These are phyloP conservation scores for Diadophis punctatus DNA, from an alignment of 2,113 vertebrate species.

Conservation along the genomic window DNA sequence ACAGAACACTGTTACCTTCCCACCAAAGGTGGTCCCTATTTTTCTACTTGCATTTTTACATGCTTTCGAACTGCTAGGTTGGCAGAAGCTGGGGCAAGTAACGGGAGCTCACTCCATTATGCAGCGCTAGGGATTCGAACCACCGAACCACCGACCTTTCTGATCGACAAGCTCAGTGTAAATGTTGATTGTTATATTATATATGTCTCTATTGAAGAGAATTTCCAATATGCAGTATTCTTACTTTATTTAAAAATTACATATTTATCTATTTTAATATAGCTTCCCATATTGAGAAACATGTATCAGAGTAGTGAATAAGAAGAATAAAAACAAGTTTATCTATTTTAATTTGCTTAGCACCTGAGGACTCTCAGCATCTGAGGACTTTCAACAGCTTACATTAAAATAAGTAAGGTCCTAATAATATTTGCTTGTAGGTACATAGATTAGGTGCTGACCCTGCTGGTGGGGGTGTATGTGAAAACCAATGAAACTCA, in stretches of 20 bases:
- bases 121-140: too few relatives aligned
- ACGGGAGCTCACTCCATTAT: too few relatives aligned
- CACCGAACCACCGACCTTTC: too few relatives aligned
- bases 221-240: background rate
- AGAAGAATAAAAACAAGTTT: background rate
- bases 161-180: too few relatives aligned
- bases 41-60: too few relatives aligned
- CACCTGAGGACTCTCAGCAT: background rate
- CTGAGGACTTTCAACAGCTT: background rate
- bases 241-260: background rate
- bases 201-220: background rate
- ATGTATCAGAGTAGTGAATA: background rate
- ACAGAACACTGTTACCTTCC: too few relatives aligned
- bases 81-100: too few relatives aligned
- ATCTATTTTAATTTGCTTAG: background rate
- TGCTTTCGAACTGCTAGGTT: too few relatives aligned
- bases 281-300: background rate
- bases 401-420: background rate
- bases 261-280: background rate
- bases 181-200: background rate
- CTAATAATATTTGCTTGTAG: background rate
- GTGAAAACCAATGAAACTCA: background rate
- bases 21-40: too few relatives aligned
- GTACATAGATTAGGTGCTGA: background rate
- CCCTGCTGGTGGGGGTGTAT: rapidly evolving